A percentile compares a stretch with the other conserved stretches of the same genome.
Conservation (phyloP, 2,888 invertebrate species). For the Acleris sparsana region DNA sequence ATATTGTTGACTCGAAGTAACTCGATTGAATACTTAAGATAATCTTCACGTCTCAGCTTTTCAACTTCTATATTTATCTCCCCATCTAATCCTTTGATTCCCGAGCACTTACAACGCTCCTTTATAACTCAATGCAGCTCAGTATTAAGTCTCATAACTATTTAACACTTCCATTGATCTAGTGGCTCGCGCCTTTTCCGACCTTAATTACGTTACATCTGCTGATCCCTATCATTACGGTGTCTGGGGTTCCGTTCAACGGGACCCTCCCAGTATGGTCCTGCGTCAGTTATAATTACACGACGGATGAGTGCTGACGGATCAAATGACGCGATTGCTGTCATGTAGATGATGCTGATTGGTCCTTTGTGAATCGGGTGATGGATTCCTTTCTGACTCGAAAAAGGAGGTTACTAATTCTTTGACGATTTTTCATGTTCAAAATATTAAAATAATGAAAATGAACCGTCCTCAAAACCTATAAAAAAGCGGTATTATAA, state of each 20-base stretch:
- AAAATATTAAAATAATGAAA: too few species aligned
- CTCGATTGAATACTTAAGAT: background rate
- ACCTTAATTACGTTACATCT: conserved; percentile 34
- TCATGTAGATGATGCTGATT: conserved; percentile 12
- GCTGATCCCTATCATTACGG: conserved; percentile 46
- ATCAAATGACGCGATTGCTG: conserved; percentile 17
- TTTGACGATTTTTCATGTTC: too few species aligned
- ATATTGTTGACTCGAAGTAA: background rate
- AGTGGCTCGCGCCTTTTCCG: conserved; percentile 19
- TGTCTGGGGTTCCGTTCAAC: conserved; percentile 48
- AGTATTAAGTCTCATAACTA: conserved; percentile 22
- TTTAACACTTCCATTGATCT: conserved; percentile 28
- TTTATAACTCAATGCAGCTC: conserved; percentile 3
- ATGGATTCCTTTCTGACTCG: background rate
- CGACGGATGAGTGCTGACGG: conserved; percentile 22
- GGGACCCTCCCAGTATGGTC: conserved; percentile 58
- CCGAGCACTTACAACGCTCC: background rate
- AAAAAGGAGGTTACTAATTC: too few species aligned
- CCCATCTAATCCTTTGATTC: background rate
- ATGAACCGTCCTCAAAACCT: too few species aligned
- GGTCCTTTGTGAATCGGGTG: background rate
- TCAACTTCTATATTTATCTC: background rate
- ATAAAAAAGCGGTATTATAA: too few species aligned
- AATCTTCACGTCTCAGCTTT: background rate
- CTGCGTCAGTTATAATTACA: conserved; percentile 61